Evolutionary conservation across 30 jellyfish, hydroid and myxozoan species (phyloP).

Genomic region (Pseudorhiza aurosa): DNA sequence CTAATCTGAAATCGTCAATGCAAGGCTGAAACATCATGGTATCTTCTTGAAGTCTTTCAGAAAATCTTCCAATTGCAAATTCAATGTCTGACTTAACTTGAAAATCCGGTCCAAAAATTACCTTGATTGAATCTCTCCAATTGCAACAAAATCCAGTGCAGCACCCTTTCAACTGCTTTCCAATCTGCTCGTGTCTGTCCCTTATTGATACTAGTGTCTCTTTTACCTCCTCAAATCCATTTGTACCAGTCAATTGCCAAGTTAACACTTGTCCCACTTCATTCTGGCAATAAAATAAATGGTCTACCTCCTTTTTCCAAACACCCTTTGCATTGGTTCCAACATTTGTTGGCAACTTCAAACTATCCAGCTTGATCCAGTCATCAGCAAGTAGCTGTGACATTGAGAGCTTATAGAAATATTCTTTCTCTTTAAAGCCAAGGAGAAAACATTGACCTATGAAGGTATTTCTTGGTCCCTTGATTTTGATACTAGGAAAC

Average conservation of each 20-base stretch:
- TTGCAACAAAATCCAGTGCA: constrained; percentile 86
- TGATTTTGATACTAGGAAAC: constrained; percentile 78
- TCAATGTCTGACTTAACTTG: constrained; percentile 80
- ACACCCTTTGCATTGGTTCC: constrained; percentile 89
- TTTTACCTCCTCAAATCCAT: constrained; percentile 65
- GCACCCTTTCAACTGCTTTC: constrained; percentile 83
- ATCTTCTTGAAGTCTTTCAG: constrained; percentile 77
- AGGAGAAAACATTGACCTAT: constrained; percentile 91
- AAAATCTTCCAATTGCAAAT: constrained; percentile 32
- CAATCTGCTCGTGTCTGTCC: constrained; percentile 82
- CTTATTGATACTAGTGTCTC: constrained; percentile 64
- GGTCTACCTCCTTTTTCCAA: constrained; percentile 83
- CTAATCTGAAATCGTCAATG: constrained; percentile 72
- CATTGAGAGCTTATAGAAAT: constrained; percentile 85
- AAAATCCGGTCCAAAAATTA: constrained; percentile 80
- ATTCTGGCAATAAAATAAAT: constrained; percentile 75
- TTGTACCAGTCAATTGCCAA: constrained; percentile 84
- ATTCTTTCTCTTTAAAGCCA: constrained; percentile 88
- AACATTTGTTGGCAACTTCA: constrained; percentile 84
- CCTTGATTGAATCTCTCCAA: constrained; percentile 75
- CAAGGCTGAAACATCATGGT: constrained; percentile 68
- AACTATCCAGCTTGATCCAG: constrained; percentile 73
- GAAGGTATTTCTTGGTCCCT: constrained; percentile 92
- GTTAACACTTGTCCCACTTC: constrained; percentile 91
- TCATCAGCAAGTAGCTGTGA: constrained; percentile 91